A percentile compares a stretch with the other conserved stretches of the same genome.
phyloP scores from a whole-genome alignment of 2,113 vertebrate genomes.

The Corythoichthys intestinalis region DNA sequence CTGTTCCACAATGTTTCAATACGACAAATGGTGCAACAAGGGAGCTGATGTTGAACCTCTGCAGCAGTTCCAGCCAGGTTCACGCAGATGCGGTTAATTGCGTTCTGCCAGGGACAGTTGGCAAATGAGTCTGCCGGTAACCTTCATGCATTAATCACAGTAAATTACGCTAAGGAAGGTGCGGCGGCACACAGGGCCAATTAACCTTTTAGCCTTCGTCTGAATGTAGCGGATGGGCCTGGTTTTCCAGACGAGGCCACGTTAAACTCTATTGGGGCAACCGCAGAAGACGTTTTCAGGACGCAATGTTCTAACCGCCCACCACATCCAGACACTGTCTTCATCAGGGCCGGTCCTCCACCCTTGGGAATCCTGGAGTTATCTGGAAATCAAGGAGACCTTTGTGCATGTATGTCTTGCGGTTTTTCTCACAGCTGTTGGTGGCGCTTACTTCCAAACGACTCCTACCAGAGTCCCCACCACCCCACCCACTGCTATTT shows the following conservation, averaged over 20 bases:
- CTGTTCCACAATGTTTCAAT: background rate
- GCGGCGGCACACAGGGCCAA: conserved; percentile 68
- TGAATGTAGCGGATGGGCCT: conserved; percentile 53
- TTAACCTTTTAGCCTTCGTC: conserved; percentile 73
- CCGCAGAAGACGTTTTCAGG: conserved; percentile 41
- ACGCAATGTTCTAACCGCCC: conserved; percentile 13
- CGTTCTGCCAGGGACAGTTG: conserved; percentile 63
- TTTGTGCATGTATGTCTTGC: conserved; percentile 37
- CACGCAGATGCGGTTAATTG: conserved; percentile 71
- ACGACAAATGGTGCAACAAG: conserved; percentile 7
- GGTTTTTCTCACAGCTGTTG: conserved; percentile 42
- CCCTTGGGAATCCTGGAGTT: conserved; percentile 43
- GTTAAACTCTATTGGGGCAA: conserved; percentile 53
- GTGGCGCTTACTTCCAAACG: conserved; percentile 38
- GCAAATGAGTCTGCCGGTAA: conserved; percentile 72
- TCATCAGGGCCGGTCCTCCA: conserved; percentile 28
- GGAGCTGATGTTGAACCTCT: conserved; percentile 6
- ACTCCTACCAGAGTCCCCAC: conserved; percentile 21
- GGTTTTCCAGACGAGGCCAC: conserved; percentile 51
- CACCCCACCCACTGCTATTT: conserved; percentile 29
- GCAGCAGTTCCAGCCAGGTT: conserved; percentile 3
- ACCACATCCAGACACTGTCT: conserved; percentile 17
- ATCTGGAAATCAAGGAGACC: conserved; percentile 58
- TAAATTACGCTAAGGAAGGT: conserved; percentile 74
- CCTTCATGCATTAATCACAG: conserved; percentile 76